phyloP scores from a whole-genome alignment of 2,113 vertebrate species.

The Brachypodius melanocephalos region DNA sequence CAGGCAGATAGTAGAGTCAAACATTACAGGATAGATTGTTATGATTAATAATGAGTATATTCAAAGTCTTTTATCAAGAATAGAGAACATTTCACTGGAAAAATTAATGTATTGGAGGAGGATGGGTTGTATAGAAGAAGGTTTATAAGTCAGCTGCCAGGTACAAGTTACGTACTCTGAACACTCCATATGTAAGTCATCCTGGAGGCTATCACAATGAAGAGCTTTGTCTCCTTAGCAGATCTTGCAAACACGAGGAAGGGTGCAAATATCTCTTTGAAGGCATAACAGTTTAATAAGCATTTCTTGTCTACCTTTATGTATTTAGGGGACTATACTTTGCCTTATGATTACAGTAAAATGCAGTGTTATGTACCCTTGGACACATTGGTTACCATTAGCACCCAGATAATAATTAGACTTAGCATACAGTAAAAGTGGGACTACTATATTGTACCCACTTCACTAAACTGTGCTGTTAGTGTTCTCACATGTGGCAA shows the following conservation, averaged over 20 bases:
- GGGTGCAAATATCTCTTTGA: neutral
- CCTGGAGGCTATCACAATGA: neutral
- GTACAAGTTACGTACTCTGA: neutral
- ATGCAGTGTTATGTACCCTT: neutral
- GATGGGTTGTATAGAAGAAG: neutral
- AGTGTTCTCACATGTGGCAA: conserved; percentile 76
- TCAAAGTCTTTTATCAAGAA: neutral
- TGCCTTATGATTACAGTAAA: neutral
- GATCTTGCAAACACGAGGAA: neutral
- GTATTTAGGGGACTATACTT: neutral
- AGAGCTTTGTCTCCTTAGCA: neutral
- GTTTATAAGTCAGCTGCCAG: neutral
- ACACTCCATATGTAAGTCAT: neutral
- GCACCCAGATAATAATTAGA: neutral
- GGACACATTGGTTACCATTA: neutral
- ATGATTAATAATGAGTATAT: neutral
- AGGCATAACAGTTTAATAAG: neutral
- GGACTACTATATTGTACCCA: neutral
- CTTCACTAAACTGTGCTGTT: conserved; percentile 60
- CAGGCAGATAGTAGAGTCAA: neutral
- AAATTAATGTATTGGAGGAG: neutral
- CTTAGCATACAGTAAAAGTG: neutral
- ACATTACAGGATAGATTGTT: neutral
- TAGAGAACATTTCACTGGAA: neutral
- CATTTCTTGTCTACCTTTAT: neutral